These are phyloP conservation scores for Pollenia labialis DNA, from an alignment of 2,888 invertebrate genomes.

Conservation along the genomic window DNA sequence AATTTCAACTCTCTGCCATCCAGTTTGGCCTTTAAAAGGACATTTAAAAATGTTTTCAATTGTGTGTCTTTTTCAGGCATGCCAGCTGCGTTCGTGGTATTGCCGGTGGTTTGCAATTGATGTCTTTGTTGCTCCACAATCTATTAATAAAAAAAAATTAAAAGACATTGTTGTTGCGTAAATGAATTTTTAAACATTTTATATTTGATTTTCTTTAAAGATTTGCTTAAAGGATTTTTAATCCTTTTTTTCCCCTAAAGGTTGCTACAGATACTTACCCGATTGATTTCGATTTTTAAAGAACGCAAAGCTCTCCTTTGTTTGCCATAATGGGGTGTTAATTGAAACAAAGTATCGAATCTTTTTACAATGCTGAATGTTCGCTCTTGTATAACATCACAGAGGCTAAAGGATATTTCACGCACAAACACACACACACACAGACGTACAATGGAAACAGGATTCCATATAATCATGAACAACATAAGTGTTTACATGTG, in stretches of 20 bases:
- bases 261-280: slow-evolving; percentile 70
- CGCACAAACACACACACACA: neutral
- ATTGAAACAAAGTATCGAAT: slow-evolving; percentile 78
- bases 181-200: neutral
- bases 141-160: slow-evolving; percentile 72
- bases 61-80: slow-evolving; percentile 41
- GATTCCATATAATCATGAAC: neutral
- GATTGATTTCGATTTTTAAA: slow-evolving; percentile 75
- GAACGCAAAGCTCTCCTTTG: slow-evolving; percentile 81
- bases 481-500: neutral
- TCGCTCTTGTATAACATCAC: slow-evolving; percentile 78
- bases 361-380: slow-evolving; percentile 80
- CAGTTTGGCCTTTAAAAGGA: slow-evolving; percentile 77
- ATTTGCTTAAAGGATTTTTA: neutral
- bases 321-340: slow-evolving; percentile 78
- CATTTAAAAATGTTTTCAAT: slow-evolving; percentile 78
- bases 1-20: slow-evolving; percentile 78
- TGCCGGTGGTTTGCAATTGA: slow-evolving; percentile 59
- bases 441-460: neutral
- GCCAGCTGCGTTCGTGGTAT: neutral
- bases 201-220: neutral
- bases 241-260: neutral
- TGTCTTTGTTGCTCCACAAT: slow-evolving; percentile 75
- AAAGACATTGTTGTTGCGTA: slow-evolving; percentile 21
- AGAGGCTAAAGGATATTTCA: slow-evolving; percentile 74